Base-by-base conservation (phyloP, 2,797 vertebrate genomes). In the Vespertilio murinus region DNA sequence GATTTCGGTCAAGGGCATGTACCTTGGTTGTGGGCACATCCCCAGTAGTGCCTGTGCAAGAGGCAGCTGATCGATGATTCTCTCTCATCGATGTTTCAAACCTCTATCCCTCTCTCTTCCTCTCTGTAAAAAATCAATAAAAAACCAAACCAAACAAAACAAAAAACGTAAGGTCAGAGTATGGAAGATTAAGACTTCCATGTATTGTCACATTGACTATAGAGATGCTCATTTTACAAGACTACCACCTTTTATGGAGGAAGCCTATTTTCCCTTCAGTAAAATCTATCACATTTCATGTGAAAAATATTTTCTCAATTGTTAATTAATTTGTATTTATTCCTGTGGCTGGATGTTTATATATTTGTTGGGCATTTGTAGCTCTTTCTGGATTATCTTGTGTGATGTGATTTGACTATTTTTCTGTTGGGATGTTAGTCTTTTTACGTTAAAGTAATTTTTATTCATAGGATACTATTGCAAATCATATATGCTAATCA, bases 361-460 rank as follows among this genome's bases (percentile, higher is more conserved):
- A 2, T 74, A 70, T 61, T 90, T 74, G 47, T 80, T 42, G 17
- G 20, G 28, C 28, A 92, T 52, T 92, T 70, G 35, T 10, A 30
- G 59, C 35, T 88, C 20, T 83, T 49, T 93, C 25, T 85, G 28
- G 54, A 69, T 84, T 49, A 61, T 59, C 5, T 81, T 54, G 23
- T 64, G 28, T 90, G 40, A 84, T 54, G 28, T 80, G 79, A 93
- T 40, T 70, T 84, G 56, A 78, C 69, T 79, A 22, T 74, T 80
- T 81, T 92, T 38, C 20, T 75, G 13, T 64, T 56, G 45, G 0
- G 17, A 85, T 65, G 18, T 54, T 78, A 17, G n/a, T 84, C 73
- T 90, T 89, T 95, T 85, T 59, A 54, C 49, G 23, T 71, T 91
- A 80, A 17, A 42, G 67, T 71, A 17, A 54, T 30, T 81, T 86